A percentile compares a stretch with the other conserved stretches of the same genome.
Evolutionary conservation across 2,888 invertebrate genomes (phyloP).

Genomic region (Abrostola triplasia): DNA sequence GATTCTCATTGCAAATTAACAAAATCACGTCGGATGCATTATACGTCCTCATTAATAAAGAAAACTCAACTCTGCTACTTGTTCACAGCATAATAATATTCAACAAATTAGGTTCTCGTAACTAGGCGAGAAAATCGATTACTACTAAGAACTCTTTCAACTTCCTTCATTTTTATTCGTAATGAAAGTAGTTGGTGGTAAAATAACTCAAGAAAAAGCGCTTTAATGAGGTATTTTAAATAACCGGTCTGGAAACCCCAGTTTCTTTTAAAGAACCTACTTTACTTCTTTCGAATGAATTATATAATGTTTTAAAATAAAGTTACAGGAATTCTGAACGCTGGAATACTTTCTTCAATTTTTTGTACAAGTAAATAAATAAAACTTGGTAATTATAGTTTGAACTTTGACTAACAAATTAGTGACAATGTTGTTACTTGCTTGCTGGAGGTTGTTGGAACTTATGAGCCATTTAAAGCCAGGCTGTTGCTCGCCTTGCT

Average conservation of each 20-base stretch:
- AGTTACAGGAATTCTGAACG: background rate
- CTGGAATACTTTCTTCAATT: background rate
- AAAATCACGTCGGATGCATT: no score
- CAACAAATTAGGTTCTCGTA: background rate
- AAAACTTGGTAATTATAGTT: background rate
- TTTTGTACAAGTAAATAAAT: background rate
- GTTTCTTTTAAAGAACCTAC: constrained; percentile 10
- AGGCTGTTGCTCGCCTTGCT: background rate
- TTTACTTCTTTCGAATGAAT: constrained; percentile 17
- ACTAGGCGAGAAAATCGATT: constrained; percentile 13
- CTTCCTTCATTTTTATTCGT: constrained; percentile 19
- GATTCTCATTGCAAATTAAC: no score
- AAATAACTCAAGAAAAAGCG: constrained; percentile 13
- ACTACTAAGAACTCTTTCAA: constrained; percentile 7
- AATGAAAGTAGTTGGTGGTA: constrained; percentile 13
- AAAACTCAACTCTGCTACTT: background rate
- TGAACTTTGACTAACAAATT: background rate
- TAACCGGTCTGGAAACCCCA: constrained; percentile 8
- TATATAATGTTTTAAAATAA: constrained; percentile 7
- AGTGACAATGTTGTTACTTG: background rate
- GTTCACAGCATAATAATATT: background rate
- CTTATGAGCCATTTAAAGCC: background rate
- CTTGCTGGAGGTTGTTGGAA: background rate
- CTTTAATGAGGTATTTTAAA: constrained; percentile 31
- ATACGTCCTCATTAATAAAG: background rate